phyloP scores from a whole-genome alignment of 2,888 invertebrate species.

The Caenorhabditis wallacei region DNA sequence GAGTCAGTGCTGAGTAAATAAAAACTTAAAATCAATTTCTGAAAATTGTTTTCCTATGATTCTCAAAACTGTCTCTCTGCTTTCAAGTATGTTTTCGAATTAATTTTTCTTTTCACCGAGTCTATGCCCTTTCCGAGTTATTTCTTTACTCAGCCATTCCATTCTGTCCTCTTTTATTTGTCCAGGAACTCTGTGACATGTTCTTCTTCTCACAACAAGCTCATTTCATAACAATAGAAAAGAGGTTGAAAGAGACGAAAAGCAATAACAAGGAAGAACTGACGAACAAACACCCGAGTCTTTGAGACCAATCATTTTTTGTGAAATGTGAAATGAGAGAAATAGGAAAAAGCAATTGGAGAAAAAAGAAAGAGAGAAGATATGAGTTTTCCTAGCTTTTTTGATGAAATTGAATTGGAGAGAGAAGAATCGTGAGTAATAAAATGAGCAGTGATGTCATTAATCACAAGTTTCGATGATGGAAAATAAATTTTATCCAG shows the following conservation, averaged over 20 bases:
- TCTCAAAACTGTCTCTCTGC: too few species aligned
- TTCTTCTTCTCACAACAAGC: neutral
- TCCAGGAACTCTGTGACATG: slow-evolving; percentile 6
- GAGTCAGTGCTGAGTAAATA: too few species aligned
- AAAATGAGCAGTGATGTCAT: slow-evolving; percentile 9
- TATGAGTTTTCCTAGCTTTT: neutral
- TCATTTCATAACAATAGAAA: slow-evolving; percentile 13
- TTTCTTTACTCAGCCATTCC: neutral
- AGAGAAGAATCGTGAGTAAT: neutral
- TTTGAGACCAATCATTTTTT: neutral
- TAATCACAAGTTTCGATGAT: neutral
- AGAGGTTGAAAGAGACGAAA: too few species aligned
- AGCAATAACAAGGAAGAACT: slow-evolving; percentile 21
- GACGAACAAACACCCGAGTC: neutral
- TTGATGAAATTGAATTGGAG: neutral
- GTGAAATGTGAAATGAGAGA: neutral
- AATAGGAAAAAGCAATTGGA: too few species aligned
- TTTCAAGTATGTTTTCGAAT: neutral
- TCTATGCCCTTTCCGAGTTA: neutral
- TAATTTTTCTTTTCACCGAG: neutral
- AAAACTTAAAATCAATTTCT: too few species aligned
- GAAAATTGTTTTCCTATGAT: too few species aligned
- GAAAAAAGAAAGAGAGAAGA: neutral
- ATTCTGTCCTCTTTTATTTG: slow-evolving; percentile 9
- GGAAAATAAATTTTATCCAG: neutral